These are phyloP conservation scores for Phymanthus crucifer DNA, from an alignment of 92 coral and sea anemone genomes.

Conservation along the genomic window DNA sequence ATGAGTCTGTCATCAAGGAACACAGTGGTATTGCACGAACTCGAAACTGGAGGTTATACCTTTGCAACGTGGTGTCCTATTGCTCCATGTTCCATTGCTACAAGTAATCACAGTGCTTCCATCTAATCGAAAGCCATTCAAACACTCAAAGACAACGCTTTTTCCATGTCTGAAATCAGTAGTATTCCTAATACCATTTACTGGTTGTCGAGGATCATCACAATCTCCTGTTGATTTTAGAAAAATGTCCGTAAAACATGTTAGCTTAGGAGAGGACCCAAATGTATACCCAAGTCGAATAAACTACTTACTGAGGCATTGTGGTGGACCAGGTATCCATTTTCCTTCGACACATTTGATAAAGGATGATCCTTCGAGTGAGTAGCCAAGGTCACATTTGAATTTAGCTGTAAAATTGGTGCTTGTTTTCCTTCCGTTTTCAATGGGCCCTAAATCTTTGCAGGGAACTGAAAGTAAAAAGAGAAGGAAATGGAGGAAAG, in stretches of 20 bases:
- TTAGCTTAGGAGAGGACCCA: not conserved
- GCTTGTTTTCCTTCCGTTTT: not conserved
- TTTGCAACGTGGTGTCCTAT: not conserved
- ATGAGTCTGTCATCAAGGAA: no score
- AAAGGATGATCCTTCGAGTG: conserved; percentile 28
- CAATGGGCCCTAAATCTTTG: not conserved
- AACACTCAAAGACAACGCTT: not conserved
- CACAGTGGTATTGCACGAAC: not conserved
- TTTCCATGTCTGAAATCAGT: not conserved
- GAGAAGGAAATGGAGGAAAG: no score
- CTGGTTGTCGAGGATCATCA: conserved; percentile 4
- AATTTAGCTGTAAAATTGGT: conserved; percentile 14
- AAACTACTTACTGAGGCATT: conserved; percentile 19
- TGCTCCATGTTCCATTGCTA: not conserved
- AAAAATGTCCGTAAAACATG: not conserved
- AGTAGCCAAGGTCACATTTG: conserved; percentile 21
- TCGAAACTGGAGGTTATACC: not conserved
- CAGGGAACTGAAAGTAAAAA: not conserved
- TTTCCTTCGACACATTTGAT: conserved; percentile 29
- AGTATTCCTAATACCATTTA: not conserved
- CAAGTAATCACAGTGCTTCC: not conserved
- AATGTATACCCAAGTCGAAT: not conserved
- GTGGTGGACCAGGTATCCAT: conserved; percentile 34
- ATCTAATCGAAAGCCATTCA: not conserved
- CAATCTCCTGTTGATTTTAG: not conserved